These are phyloP conservation scores for Orientallactaga bullata DNA, from an alignment of 2,113 vertebrate species.

Conservation along the genomic window DNA sequence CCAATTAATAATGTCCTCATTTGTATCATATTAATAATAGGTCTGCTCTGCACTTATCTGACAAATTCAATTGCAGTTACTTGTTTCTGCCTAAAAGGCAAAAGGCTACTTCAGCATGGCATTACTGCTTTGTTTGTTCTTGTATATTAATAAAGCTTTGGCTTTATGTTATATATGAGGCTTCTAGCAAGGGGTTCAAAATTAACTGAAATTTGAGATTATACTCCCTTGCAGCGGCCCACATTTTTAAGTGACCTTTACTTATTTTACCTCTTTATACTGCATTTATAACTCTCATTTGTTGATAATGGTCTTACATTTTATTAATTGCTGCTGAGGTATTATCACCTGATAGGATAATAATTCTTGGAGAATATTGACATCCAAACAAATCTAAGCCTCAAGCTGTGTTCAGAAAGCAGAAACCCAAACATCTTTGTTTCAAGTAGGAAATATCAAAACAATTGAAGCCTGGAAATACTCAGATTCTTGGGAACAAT, in stretches of 20 bases:
- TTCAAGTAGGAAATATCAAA: not conserved
- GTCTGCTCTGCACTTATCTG: not conserved
- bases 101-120: not conserved
- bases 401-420: not conserved
- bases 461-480: not conserved
- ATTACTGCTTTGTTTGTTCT: not conserved
- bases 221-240: not conserved
- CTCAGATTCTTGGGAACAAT: not conserved
- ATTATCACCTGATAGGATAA: not conserved
- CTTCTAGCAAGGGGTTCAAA: not conserved
- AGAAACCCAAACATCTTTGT: not conserved
- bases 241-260: not conserved
- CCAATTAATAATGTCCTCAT: not conserved
- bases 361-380: not conserved
- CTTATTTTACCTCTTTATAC: not conserved
- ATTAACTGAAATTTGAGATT: constrained; percentile 13
- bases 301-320: not conserved
- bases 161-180: no score
- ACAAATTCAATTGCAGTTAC: not conserved
- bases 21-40: not conserved
- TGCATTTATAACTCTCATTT: not conserved
- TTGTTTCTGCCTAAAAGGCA: not conserved
- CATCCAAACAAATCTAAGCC: not conserved
- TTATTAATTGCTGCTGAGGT: not conserved
- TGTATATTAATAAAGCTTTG: not conserved